Evolutionary conservation across 1,140 invertebrate genomes (phyloP).

Genomic region (Pollicipes pollicipes): DNA sequence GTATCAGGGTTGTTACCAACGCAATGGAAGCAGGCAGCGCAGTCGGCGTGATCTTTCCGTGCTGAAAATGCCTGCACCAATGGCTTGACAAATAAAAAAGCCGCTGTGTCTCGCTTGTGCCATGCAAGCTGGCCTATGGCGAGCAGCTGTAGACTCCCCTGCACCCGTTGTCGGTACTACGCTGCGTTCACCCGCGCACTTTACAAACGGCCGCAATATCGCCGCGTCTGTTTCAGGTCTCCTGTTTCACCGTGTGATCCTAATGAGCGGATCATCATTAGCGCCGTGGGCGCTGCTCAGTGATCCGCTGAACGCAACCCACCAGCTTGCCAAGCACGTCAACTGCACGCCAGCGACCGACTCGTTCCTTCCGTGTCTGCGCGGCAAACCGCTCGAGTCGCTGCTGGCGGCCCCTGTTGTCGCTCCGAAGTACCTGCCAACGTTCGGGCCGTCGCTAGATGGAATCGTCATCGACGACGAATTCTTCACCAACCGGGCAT

Average conservation of each 20-base stretch:
- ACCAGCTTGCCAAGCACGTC: slow-evolving; percentile 62
- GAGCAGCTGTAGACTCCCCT: too few species aligned
- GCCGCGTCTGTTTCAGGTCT: neutral
- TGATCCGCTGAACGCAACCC: slow-evolving; percentile 67
- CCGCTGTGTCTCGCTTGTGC: too few species aligned
- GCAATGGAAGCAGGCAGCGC: too few species aligned
- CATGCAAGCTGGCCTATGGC: too few species aligned
- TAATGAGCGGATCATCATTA: slow-evolving; percentile 87
- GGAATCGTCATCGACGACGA: slow-evolving; percentile 69
- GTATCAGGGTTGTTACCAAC: too few species aligned
- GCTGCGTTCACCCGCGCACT: too few species aligned
- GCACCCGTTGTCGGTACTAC: too few species aligned
- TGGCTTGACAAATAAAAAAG: too few species aligned
- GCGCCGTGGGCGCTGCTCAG: slow-evolving; percentile 80
- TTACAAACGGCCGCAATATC: too few species aligned
- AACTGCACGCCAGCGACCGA: slow-evolving; percentile 61
- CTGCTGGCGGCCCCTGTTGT: slow-evolving; percentile 26
- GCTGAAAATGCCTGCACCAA: too few species aligned
- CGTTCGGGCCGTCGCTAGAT: slow-evolving; percentile 78
- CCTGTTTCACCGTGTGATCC: slow-evolving; percentile 77
- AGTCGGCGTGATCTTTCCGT: too few species aligned
- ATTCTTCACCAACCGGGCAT: slow-evolving; percentile 25
- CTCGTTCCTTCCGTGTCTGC: slow-evolving; percentile 62
- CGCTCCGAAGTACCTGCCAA: slow-evolving; percentile 35
- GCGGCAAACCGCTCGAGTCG: slow-evolving; percentile 53